These are phyloP conservation scores for Gymnothorax reevesii DNA, from an alignment of 2,797 vertebrate species.

Conservation along the genomic window DNA sequence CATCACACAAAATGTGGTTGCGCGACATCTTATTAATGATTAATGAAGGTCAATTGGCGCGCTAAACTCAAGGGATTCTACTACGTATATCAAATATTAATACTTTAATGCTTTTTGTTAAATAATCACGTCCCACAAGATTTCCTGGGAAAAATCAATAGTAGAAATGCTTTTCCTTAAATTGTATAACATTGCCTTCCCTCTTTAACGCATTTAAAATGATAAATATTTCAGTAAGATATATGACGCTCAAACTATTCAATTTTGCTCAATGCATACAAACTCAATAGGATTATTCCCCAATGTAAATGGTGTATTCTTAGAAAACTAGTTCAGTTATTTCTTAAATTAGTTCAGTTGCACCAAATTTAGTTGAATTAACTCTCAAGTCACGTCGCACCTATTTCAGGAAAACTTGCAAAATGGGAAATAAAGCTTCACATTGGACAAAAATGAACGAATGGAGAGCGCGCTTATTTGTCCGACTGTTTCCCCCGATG, in stretches of 20 bases:
- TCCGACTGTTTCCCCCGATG: background rate
- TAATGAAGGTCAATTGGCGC: conserved; percentile 64
- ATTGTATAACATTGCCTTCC: conserved; percentile 31
- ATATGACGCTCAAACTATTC: background rate
- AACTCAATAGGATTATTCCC: background rate
- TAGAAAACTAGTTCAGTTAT: background rate
- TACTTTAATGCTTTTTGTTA: conserved; percentile 61
- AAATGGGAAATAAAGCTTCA: background rate
- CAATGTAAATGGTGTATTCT: background rate
- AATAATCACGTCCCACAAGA: conserved; percentile 70
- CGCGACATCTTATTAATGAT: conserved; percentile 62
- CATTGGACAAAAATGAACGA: background rate
- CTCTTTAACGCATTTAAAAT: conserved; percentile 3
- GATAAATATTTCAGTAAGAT: conserved; percentile 17
- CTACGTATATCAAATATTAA: conserved; percentile 71
- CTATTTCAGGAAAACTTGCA: background rate
- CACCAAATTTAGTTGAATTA: background rate
- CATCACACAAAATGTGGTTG: conserved; percentile 44
- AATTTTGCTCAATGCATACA: background rate
- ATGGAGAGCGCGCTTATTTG: background rate
- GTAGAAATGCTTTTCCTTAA: conserved; percentile 43
- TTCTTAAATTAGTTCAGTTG: background rate
- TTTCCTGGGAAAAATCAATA: conserved; percentile 60
- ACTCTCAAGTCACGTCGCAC: background rate
- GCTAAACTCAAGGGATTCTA: conserved; percentile 49